These are phyloP conservation scores for Perodicticus potto DNA, from an alignment of 2,797 vertebrate genomes.

Conservation along the genomic window DNA sequence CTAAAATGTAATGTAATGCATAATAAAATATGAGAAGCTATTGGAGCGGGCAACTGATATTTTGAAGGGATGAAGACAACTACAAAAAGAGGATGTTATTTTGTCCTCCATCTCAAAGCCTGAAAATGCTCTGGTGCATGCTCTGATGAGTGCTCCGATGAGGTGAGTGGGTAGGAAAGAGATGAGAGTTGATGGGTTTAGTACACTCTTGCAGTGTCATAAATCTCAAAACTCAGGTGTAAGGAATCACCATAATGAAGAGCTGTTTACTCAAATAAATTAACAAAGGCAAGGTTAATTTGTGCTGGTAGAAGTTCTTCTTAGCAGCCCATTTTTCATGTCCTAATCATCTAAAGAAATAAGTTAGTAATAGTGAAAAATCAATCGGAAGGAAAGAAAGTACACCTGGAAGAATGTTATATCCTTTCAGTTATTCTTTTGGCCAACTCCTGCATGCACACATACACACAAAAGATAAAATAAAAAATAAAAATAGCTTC, in stretches of 20 bases:
- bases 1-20: background rate
- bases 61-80: background rate
- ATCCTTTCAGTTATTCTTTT: background rate
- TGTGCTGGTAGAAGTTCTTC: conserved; percentile 41
- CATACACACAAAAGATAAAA: background rate
- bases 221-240: background rate
- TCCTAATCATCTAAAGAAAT: conserved; percentile 49
- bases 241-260: conserved; percentile 36
- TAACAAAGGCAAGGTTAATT: conserved; percentile 66
- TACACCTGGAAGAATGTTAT: background rate
- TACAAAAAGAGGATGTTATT: background rate
- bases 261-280: conserved; percentile 62
- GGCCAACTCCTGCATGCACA: background rate
- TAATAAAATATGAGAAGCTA: background rate
- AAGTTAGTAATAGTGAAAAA: conserved; percentile 35
- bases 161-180: background rate
- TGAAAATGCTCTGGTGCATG: background rate
- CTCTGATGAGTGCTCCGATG: background rate
- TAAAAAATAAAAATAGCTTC: background rate
- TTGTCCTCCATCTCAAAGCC: background rate
- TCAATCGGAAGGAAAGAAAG: background rate
- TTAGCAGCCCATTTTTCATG: conserved; percentile 29
- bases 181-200: background rate
- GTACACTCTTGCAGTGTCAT: background rate
- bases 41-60: background rate